A percentile compares a stretch with the other conserved stretches of the same genome.
Evolutionary conservation across 2,113 vertebrate genomes (phyloP).

Genomic region (Laticauda colubrina): DNA sequence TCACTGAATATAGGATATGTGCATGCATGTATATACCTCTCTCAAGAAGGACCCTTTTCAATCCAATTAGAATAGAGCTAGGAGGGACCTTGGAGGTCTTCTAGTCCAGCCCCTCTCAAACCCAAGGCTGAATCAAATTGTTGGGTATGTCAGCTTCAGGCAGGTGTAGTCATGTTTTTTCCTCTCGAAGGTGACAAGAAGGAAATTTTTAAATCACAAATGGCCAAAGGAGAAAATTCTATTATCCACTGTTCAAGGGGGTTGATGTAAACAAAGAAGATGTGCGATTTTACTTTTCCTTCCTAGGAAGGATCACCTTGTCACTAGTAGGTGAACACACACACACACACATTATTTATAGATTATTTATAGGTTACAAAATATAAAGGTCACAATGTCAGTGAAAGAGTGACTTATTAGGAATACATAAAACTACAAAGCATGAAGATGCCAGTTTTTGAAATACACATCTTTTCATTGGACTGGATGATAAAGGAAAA

Average conservation of each 20-base stretch:
- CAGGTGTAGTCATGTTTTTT: background rate
- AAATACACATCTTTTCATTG: background rate
- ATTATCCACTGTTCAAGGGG: background rate
- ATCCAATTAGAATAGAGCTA: too few species aligned
- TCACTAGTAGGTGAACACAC: background rate
- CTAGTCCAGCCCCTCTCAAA: too few species aligned
- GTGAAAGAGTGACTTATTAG: background rate
- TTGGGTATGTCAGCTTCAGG: background rate
- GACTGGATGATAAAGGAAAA: constrained; percentile 1
- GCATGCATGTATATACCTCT: background rate
- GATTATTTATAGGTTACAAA: background rate
- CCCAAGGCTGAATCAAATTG: background rate
- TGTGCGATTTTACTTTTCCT: background rate
- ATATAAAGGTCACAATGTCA: background rate
- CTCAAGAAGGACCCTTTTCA: background rate
- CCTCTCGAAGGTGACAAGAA: background rate
- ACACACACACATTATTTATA: background rate
- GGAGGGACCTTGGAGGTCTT: too few species aligned
- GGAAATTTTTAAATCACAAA: background rate
- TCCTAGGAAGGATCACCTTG: background rate
- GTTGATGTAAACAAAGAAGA: background rate
- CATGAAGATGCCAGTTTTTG: background rate
- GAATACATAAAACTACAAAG: background rate
- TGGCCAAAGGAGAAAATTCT: background rate
- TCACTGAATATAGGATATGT: background rate